phyloP scores from a whole-genome alignment of 2,888 invertebrate species.

The Sminthurides aquaticus region DNA sequence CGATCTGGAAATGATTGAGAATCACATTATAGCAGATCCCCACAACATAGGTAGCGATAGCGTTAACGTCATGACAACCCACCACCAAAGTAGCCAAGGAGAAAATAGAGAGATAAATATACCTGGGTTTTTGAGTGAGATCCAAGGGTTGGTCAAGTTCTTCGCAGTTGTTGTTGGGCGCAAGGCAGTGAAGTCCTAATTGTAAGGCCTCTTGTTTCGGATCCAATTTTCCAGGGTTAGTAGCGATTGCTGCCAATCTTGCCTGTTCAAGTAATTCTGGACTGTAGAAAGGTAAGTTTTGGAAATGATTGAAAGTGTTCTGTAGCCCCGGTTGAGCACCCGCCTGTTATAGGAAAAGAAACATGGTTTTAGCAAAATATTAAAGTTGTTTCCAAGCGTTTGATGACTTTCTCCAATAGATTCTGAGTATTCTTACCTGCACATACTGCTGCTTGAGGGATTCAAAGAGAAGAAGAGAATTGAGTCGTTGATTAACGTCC shows the following conservation, averaged over 20 bases:
- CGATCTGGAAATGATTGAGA: no score
- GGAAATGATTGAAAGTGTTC: conserved; percentile 25
- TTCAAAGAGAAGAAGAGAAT: conserved; percentile 38
- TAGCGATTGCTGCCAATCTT: conserved; percentile 14
- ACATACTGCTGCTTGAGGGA: conserved; percentile 37
- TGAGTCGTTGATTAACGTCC: conserved; percentile 33
- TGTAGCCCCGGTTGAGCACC: conserved; percentile 16
- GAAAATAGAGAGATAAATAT: no score
- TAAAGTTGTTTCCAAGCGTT: not conserved
- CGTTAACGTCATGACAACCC: no score
- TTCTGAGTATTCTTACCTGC: conserved; percentile 22
- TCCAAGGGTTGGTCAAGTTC: conserved; percentile 34
- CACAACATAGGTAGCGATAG: no score
- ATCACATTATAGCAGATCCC: no score
- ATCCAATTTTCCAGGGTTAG: conserved; percentile 3
- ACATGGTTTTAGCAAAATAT: not conserved
- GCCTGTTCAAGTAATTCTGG: conserved; percentile 19
- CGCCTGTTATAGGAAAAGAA: not conserved
- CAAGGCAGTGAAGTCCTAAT: conserved; percentile 10
- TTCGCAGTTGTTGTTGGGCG: conserved; percentile 10
- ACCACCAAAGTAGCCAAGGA: no score
- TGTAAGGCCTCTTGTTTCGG: conserved; percentile 19
- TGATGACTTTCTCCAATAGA: no score
- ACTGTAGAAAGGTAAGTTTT: conserved; percentile 22
- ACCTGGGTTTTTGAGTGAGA: conserved; percentile 22